Evolutionary conservation across 2,113 vertebrate genomes (phyloP), one percentile per base, ranked within the genome.

Genomic region (Fulmarus glacialis): DNA sequence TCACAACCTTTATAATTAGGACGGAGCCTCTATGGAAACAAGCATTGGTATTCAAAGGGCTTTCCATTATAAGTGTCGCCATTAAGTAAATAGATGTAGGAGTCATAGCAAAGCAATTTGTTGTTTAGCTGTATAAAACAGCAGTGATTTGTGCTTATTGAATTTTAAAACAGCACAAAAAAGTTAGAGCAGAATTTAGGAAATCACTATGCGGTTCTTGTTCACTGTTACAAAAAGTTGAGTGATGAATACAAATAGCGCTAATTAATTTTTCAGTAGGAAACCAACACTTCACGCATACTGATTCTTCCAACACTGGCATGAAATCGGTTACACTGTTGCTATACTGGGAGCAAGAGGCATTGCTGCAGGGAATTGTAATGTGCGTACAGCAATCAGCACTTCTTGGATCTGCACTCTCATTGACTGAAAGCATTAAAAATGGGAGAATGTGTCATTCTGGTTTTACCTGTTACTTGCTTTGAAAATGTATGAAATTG

Each of bases 241-340:
- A 92, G 36, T 42, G 58, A 74, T 50, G 97, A 97, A 96, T 96
- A 94, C 98, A 91, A 95, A 97, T 94, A 92, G 94, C 71, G 89
- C 92, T 93, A 92, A 97, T 97, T 94, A 97, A 96, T 95, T 97
- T 97, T 96, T 95, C 97, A 93, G 87, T 82, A 63, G 94, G 82
- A 91, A 88, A 58, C 77, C 70, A 50, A 70, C 34, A 12, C 79
- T 30, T 71, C 8, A 29, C 77, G 95, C 96, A 93, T 97, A 83
- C 95, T 53, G 95, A 96, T 92, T 93, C n/a, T 27, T 72, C 34
- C 77, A 58, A 5, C 24, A 18, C 63, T 87, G 89, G 90, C 86
- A 36, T 53, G 90, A 87, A 90, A 72, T 75, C 60, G 70, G 87
- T 94, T 88, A 52, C 84, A 53, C 42, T 56, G 26, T 18, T 86